These are phyloP conservation scores for Zoanthus sociatus DNA, from an alignment of 92 coral and sea anemone genomes.

Conservation along the genomic window DNA sequence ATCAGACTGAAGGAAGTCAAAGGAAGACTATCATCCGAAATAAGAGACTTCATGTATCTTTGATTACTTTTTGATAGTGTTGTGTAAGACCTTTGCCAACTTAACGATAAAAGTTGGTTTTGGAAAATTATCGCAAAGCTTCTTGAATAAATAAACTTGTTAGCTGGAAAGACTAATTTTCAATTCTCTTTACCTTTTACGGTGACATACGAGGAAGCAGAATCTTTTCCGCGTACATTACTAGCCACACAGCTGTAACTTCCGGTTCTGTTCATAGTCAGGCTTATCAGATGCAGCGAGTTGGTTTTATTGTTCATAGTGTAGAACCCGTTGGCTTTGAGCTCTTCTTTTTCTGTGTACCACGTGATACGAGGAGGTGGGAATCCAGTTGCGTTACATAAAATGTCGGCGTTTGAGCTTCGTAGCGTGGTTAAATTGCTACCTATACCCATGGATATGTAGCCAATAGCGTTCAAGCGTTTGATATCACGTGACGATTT, in stretches of 20 bases:
- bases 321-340: slow-evolving; percentile 55
- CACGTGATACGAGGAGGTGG: slow-evolving; percentile 79
- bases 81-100: no score
- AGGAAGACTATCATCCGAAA: no score
- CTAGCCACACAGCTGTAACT: slow-evolving; percentile 81
- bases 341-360: slow-evolving; percentile 44
- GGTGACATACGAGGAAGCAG: slow-evolving; percentile 73
- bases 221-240: slow-evolving; percentile 77
- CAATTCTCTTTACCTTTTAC: slow-evolving; percentile 72
- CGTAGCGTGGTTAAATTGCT: slow-evolving; percentile 32
- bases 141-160: no score
- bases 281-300: slow-evolving; percentile 68
- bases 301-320: slow-evolving; percentile 63
- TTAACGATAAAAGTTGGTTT: no score
- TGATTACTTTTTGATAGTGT: no score
- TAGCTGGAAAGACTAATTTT: no score
- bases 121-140: no score
- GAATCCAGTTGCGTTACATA: slow-evolving; percentile 86
- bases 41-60: no score
- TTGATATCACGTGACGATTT: slow-evolving; percentile 29
- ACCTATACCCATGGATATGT: slow-evolving; percentile 18
- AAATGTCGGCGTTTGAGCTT: slow-evolving; percentile 50
- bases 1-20: no score
- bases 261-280: slow-evolving; percentile 79
- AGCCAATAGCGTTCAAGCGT: slow-evolving; percentile 5